Evolutionary conservation across 2,113 vertebrate genomes (phyloP).

Genomic region (Chunga burmeisteri): DNA sequence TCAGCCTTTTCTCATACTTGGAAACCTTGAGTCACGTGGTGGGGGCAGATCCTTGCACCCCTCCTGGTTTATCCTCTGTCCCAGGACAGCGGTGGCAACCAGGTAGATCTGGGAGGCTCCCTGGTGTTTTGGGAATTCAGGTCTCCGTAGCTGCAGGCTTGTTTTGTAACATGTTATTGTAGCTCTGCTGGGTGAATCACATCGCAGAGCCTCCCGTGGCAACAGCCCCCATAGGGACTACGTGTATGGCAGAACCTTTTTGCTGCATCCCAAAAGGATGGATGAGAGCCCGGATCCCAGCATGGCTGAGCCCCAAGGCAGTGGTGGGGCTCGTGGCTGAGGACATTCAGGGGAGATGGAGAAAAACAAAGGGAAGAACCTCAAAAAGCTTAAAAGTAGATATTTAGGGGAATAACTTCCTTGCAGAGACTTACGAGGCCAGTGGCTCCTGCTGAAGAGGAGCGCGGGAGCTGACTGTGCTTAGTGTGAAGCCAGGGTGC

Average conservation of each 20-base stretch:
- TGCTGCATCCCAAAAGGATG: background rate
- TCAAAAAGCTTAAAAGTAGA: background rate
- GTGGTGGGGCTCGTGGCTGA: background rate
- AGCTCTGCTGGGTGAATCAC: background rate
- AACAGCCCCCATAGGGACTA: background rate
- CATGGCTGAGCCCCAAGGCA: background rate
- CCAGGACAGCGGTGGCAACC: background rate
- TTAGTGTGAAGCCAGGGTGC: accelerated
- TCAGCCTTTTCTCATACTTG: background rate
- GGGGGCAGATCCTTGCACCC: background rate
- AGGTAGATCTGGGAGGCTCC: background rate
- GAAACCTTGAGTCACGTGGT: background rate
- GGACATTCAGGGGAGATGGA: background rate
- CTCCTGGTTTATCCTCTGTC: background rate
- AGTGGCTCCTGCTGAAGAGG: background rate
- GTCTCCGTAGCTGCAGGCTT: background rate
- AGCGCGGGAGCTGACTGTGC: background rate
- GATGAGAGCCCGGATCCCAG: background rate
- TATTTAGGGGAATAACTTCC: background rate
- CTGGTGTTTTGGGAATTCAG: background rate
- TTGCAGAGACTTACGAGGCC: background rate
- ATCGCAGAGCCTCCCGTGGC: background rate
- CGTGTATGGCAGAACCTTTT: background rate
- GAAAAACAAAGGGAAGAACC: background rate
- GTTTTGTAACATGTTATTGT: background rate